Conservation (phyloP, 2,888 invertebrate species). For the Dasypogon diadema region DNA sequence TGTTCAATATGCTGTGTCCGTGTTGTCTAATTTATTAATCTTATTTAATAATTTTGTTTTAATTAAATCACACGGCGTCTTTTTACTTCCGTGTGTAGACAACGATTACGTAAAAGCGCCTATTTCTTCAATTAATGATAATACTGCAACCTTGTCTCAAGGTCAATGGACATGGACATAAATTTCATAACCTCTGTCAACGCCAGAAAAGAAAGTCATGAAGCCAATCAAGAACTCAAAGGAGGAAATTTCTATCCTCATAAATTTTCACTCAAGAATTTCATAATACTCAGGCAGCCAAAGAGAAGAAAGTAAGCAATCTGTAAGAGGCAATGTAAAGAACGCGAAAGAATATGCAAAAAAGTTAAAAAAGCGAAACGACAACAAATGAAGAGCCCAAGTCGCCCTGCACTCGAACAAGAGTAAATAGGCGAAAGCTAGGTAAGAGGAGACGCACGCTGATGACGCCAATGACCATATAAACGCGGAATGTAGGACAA, state of each 20-base stretch:
- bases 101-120: not conserved
- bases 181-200: slow-evolving; percentile 39
- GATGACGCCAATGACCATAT: slow-evolving; percentile 56
- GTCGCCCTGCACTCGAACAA: slow-evolving; percentile 29
- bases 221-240: slow-evolving; percentile 46
- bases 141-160: slow-evolving; percentile 44
- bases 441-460: slow-evolving; percentile 48
- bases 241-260: slow-evolving; percentile 41
- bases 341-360: slow-evolving; percentile 30
- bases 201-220: slow-evolving; percentile 31
- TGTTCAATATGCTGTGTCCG: too few species aligned
- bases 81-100: not conserved
- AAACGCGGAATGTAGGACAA: slow-evolving; percentile 55
- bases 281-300: slow-evolving; percentile 34
- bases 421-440: slow-evolving; percentile 52
- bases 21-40: too few species aligned
- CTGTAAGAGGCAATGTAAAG: slow-evolving; percentile 16
- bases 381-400: slow-evolving; percentile 44
- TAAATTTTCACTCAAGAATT: slow-evolving; percentile 46
- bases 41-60: not conserved
- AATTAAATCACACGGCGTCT: not conserved
- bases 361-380: slow-evolving; percentile 17
- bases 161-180: slow-evolving; percentile 45
- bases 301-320: slow-evolving; percentile 51
- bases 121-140: slow-evolving; percentile 1